phyloP scores from a whole-genome alignment of 1,140 invertebrate genomes.

The Ceratoteleas bidentatus region DNA sequence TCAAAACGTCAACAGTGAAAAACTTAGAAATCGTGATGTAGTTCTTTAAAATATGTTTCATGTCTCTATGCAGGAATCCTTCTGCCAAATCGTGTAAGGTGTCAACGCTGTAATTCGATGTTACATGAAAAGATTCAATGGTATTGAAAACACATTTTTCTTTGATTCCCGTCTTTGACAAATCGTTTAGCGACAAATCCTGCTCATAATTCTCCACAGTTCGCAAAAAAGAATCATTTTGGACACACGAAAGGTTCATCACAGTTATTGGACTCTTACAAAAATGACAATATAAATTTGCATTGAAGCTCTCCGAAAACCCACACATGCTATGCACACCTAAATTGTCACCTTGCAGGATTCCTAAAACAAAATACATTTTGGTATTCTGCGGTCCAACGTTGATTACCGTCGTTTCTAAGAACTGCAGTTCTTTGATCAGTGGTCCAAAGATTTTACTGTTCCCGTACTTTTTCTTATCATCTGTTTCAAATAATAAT shows the following conservation, averaged over 20 bases:
- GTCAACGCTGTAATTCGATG: constrained; percentile 66
- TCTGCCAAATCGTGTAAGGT: constrained; percentile 60
- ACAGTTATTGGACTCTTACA: constrained; percentile 34
- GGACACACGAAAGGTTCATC: not conserved
- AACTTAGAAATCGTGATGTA: not conserved
- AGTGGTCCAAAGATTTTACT: not conserved
- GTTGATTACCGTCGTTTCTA: not conserved
- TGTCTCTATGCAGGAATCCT: constrained; percentile 57
- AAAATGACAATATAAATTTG: constrained; percentile 36
- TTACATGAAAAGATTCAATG: constrained; percentile 63
- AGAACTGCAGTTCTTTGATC: not conserved
- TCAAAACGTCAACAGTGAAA: not conserved
- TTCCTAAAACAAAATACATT: constrained; percentile 21
- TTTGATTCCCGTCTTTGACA: constrained; percentile 29
- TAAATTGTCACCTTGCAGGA: constrained; percentile 36
- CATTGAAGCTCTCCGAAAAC: constrained; percentile 36
- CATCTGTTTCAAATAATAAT: not conserved
- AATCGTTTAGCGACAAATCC: constrained; percentile 21
- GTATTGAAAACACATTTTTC: constrained; percentile 57
- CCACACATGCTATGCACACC: constrained; percentile 27
- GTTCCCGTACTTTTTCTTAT: not conserved
- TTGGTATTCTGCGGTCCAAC: not conserved
- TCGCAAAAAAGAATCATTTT: constrained; percentile 23
- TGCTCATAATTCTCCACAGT: constrained; percentile 26
- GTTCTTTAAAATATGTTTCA: constrained; percentile 62